Conservation (phyloP, 2,113 vertebrate species). For the Epinephelus cyanopodus region DNA sequence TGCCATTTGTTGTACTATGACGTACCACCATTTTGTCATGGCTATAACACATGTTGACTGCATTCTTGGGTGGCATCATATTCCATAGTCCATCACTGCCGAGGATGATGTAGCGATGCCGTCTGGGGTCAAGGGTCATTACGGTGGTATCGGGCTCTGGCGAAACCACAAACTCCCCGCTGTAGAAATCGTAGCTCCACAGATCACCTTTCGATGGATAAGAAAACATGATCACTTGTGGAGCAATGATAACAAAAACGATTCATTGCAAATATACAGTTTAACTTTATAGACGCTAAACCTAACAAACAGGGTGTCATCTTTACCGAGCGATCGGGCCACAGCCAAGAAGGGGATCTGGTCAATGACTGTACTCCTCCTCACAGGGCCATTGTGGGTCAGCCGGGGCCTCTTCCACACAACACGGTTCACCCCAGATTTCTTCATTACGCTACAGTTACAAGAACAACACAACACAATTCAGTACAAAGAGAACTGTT, state of each 20-base stretch:
- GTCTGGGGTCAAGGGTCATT: constrained; percentile 93
- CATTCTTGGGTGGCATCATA: constrained; percentile 97
- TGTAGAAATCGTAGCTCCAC: constrained; percentile 99
- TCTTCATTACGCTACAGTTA: constrained; percentile 94
- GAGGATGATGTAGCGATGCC: constrained; percentile 96
- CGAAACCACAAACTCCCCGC: constrained; percentile 97
- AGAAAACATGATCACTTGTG: background rate
- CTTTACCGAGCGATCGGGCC: constrained; percentile 90
- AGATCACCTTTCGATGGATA: constrained; percentile 88
- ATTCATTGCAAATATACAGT: background rate
- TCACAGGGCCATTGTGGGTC: constrained; percentile 95
- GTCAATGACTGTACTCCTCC: constrained; percentile 97
- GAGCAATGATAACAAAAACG: background rate
- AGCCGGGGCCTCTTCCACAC: constrained; percentile 98
- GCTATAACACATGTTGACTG: constrained; percentile 95
- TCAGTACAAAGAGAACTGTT: background rate
- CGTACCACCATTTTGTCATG: constrained; percentile 90
- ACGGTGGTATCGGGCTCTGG: constrained; percentile 97
- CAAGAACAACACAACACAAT: constrained; percentile 3
- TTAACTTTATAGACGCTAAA: background rate
- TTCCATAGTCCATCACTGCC: constrained; percentile 98
- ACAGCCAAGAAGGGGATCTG: constrained; percentile 98
- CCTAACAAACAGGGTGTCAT: background rate
- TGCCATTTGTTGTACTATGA: background rate
- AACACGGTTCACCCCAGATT: constrained; percentile 96